Conservation (phyloP, 2,113 vertebrate species). For the Brachirus orientalis region DNA sequence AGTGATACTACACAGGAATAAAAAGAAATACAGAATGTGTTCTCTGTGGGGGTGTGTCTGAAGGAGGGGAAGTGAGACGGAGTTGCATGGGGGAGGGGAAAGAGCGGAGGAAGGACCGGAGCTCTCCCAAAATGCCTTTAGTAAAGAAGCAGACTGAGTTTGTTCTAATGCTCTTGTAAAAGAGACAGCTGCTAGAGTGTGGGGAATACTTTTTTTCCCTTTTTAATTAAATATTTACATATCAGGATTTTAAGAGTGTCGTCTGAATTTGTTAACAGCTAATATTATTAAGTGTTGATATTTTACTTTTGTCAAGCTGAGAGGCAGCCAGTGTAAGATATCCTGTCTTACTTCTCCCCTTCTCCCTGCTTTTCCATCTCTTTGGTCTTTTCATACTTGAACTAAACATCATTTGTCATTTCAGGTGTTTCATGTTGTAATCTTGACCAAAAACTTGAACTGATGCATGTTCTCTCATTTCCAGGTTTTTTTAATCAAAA, state of each 20-base stretch:
- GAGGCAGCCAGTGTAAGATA: slow-evolving; percentile 14
- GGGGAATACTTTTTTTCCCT: slow-evolving; percentile 10
- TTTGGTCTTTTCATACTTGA: neutral
- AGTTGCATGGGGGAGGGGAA: slow-evolving; percentile 66
- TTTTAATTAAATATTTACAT: slow-evolving; percentile 1
- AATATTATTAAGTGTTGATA: neutral
- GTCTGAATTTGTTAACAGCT: slow-evolving; percentile 11
- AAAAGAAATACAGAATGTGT: slow-evolving; percentile 46
- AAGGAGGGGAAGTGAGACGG: slow-evolving; percentile 72
- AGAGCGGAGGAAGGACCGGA: slow-evolving; percentile 60
- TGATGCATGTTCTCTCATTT: slow-evolving; percentile 32
- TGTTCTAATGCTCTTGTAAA: slow-evolving; percentile 43
- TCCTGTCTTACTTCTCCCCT: neutral
- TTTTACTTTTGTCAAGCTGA: slow-evolving; percentile 16
- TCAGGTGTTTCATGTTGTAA: neutral
- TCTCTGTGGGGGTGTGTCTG: slow-evolving; percentile 72
- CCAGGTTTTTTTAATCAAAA: slow-evolving; percentile 52
- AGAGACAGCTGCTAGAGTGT: slow-evolving; percentile 23
- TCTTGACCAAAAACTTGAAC: slow-evolving; percentile 6
- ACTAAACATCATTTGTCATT: neutral
- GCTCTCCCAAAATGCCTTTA: slow-evolving; percentile 61
- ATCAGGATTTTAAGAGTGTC: neutral
- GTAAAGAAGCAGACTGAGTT: slow-evolving; percentile 54
- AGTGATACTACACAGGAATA: slow-evolving; percentile 29
- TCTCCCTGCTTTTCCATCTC: neutral